These are phyloP conservation scores for Plestiodon gilberti DNA, from an alignment of 2,113 vertebrate genomes.

Conservation along the genomic window DNA sequence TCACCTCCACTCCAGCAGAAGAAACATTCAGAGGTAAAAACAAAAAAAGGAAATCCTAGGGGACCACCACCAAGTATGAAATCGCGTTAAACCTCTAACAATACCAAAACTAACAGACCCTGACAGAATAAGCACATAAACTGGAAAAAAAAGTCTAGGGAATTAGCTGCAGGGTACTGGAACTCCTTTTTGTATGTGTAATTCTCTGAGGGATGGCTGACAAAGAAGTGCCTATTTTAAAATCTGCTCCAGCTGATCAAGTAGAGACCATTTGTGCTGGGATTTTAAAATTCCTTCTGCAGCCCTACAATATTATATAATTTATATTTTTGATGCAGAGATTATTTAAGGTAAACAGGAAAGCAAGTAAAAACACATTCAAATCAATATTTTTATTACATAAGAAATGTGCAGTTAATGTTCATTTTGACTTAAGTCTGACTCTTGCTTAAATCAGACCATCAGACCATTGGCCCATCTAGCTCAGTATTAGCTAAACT, in stretches of 20 bases:
- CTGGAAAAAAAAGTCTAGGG: conserved; percentile 10
- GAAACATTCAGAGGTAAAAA: conserved; percentile 44
- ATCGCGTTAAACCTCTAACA: conserved; percentile 74
- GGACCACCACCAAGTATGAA: conserved; percentile 71
- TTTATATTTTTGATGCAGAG: not conserved
- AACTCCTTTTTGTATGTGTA: not conserved
- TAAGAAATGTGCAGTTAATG: not conserved
- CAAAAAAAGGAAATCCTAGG: conserved; percentile 37
- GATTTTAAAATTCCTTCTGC: conserved; percentile 2
- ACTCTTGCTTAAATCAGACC: not conserved
- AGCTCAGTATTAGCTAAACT: too few species aligned
- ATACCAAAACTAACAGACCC: conserved; percentile 71
- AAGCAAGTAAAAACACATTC: not conserved
- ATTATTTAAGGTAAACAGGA: not conserved
- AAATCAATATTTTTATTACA: not conserved
- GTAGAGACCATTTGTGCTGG: not conserved
- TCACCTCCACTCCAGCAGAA: conserved; percentile 28
- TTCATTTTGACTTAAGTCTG: not conserved
- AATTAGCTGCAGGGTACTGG: conserved; percentile 24
- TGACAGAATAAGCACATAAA: conserved; percentile 63
- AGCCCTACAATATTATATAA: not conserved
- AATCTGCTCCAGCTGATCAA: not conserved
- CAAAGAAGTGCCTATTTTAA: conserved; percentile 14
- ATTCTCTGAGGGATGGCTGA: not conserved
- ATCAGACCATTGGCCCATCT: too few species aligned